phyloP scores from a whole-genome alignment of 2,888 invertebrate species.

The Ennomos erosarius region DNA sequence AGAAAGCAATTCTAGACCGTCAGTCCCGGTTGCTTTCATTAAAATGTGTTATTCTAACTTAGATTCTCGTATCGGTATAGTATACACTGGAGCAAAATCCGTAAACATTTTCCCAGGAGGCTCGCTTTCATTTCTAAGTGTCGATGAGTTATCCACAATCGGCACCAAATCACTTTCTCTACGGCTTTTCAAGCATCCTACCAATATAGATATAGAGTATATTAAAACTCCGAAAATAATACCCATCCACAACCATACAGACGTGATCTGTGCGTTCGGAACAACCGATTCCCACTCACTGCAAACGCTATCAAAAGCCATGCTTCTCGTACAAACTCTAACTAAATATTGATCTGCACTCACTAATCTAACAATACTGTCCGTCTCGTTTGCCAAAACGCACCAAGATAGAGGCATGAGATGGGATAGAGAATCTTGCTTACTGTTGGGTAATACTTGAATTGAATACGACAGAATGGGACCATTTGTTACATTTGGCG shows the following conservation, averaged over 20 bases:
- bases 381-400: conserved; percentile 49
- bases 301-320: conserved; percentile 46
- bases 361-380: conserved; percentile 47
- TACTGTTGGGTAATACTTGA: conserved; percentile 61
- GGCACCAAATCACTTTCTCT: conserved; percentile 53
- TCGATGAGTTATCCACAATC: conserved; percentile 58
- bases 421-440: conserved; percentile 45
- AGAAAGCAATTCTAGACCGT: too few relatives aligned
- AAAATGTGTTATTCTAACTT: conserved; percentile 37
- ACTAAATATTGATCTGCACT: conserved; percentile 50
- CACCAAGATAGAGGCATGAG: conserved; percentile 64
- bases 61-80: conserved; percentile 46
- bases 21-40: conserved; percentile 18
- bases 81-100: conserved; percentile 58
- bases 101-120: conserved; percentile 61
- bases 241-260: conserved; percentile 57
- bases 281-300: conserved; percentile 42
- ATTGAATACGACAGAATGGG: conserved; percentile 67
- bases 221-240: conserved; percentile 58
- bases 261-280: conserved; percentile 32
- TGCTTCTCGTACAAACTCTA: conserved; percentile 49
- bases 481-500: conserved; percentile 67
- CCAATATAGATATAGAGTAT: conserved; percentile 49
- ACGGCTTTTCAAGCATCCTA: conserved; percentile 50
- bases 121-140: conserved; percentile 56